Conservation (phyloP, 2,797 vertebrate species). For the Gorsachius magnificus region DNA sequence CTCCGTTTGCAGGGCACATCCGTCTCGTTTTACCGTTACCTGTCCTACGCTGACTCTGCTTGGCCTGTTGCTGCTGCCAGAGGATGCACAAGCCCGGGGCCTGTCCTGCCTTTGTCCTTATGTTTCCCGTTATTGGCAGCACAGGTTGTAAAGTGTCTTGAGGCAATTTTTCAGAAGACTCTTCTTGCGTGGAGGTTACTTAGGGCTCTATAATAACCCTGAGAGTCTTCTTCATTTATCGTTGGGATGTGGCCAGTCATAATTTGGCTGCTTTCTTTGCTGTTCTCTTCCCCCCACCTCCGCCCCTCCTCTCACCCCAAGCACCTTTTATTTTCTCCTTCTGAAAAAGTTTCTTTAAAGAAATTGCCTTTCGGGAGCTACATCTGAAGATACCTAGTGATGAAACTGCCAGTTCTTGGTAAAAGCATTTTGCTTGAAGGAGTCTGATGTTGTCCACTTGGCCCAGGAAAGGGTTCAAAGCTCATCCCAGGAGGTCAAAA, state of each 20-base stretch:
- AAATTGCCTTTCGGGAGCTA: neutral
- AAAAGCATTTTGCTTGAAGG: neutral
- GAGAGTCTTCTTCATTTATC: neutral
- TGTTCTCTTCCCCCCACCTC: neutral
- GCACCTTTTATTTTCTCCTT: neutral
- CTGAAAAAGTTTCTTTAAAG: neutral
- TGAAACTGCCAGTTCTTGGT: neutral
- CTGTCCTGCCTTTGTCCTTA: neutral
- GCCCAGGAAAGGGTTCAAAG: neutral
- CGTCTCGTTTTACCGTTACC: fast-evolving
- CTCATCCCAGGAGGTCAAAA: neutral
- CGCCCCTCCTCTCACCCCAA: neutral
- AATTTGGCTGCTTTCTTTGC: neutral
- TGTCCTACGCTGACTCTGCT: no score
- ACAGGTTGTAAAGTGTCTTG: fast-evolving
- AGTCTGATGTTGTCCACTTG: no score
- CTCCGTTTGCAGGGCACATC: fast-evolving
- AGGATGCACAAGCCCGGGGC: fast-evolving
- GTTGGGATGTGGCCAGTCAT: no score
- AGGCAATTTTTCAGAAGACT: neutral
- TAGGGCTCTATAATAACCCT: fast-evolving
- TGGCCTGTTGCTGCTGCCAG: fast-evolving
- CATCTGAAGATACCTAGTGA: neutral
- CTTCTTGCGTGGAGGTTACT: neutral
- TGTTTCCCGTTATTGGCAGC: fast-evolving